phyloP scores from a whole-genome alignment of 1,140 invertebrate species.

The Dreissena polymorpha region DNA sequence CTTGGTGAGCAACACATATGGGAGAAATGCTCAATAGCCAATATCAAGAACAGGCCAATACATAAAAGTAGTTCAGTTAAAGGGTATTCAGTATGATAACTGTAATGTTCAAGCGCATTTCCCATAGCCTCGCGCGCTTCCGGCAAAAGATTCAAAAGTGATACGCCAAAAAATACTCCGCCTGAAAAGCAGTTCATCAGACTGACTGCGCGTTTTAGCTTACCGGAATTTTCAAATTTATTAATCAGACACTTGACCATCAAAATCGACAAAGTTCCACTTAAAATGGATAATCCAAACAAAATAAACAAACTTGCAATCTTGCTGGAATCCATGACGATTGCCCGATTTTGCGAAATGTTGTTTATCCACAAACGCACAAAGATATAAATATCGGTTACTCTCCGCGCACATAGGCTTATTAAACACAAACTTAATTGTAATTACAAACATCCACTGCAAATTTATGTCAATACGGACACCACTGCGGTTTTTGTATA shows the following conservation, averaged over 20 bases:
- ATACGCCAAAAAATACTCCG: slow-evolving; percentile 82
- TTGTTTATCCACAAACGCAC: too few relatives aligned
- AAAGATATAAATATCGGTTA: too few relatives aligned
- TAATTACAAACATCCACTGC: too few relatives aligned
- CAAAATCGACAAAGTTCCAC: slow-evolving; percentile 28
- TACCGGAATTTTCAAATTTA: not conserved
- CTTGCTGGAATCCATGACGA: not conserved
- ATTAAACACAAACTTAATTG: too few relatives aligned
- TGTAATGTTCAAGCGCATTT: not conserved
- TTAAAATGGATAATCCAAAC: slow-evolving; percentile 33
- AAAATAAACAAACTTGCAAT: slow-evolving; percentile 22
- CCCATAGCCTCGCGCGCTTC: slow-evolving; percentile 79
- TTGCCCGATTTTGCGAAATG: too few relatives aligned
- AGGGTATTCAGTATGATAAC: slow-evolving; percentile 52
- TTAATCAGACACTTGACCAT: slow-evolving; percentile 7
- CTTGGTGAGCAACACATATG: slow-evolving; percentile 61
- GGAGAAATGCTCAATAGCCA: slow-evolving; percentile 81
- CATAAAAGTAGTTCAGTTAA: slow-evolving; percentile 73
- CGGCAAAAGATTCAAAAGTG: slow-evolving; percentile 81
- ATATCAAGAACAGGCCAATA: slow-evolving; percentile 82
- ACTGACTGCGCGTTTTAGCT: slow-evolving; percentile 2
- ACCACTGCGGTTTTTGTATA: too few relatives aligned
- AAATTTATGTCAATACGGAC: too few relatives aligned
- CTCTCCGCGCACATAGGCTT: too few relatives aligned
- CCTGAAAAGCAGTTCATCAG: slow-evolving; percentile 80